Base-by-base conservation (phyloP, 2,113 vertebrate species). In the Myocastor coypus region DNA sequence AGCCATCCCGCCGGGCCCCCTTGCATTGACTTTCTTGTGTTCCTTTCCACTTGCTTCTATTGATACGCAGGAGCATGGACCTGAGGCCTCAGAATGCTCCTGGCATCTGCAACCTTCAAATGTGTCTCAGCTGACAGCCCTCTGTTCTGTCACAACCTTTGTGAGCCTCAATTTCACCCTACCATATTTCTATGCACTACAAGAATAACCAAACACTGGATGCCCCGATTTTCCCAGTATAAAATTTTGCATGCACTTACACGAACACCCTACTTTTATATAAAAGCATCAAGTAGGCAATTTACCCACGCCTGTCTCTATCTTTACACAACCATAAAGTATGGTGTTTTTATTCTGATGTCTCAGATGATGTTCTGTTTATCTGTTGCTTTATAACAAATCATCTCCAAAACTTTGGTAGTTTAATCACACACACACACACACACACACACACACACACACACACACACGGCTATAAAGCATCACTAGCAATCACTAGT, bases 41-140 rank as follows among this genome's bases (percentile, higher is more conserved):
- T 78, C 34, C 30, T 94, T 92, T 92, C 22, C 40, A 78, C 42
- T 77, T 89, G n/a, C 64, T 94, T 1, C 94, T 86, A 89, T 59
- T 46, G 32, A 89, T 52, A 50, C 34, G 30, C 11, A 61, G 59
- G 61, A 92, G 80, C 40, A 64, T 30, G 17, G 66, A 30, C 73
- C 57, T 1, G 28, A 59, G 81, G 32, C 34, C 37, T 73, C 11
- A 19, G 42, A 37, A 28, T 77, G n/a, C 22, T 63, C 40, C 61
- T 14, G 19, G 28, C 57, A 46, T 59, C 66, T 88, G 50, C 68
- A 2, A 57, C 30, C 73, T 85, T 32, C 88, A 77, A 20, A 52
- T 50, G 57, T 13, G 19, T 84, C 82, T 63, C 69, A 42, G 34
- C 71, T 26, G 52, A 1, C 12, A 1, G 20, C 26, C 19, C 46